Base-by-base conservation (phyloP, 2,797 vertebrate genomes). In the Pseudomugil tenellus region DNA sequence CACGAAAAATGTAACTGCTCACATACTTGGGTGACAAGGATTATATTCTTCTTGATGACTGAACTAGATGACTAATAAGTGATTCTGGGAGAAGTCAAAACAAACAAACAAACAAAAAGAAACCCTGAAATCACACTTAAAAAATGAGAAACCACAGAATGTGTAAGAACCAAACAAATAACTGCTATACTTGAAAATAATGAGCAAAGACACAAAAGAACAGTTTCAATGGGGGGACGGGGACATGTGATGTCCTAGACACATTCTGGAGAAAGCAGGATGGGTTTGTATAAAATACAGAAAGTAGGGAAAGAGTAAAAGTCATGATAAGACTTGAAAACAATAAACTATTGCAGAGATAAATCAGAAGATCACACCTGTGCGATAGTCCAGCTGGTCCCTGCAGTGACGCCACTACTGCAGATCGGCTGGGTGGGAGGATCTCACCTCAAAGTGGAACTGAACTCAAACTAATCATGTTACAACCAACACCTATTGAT, bases 341-440 rank as follows among this genome's bases (percentile, higher is more conserved):
- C 25, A 19, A 66, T 7, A 58, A 29, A 41, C 57, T 63, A n/a
- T 1, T 13, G 25, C 23, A 1, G 48, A 74, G 70, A 76, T 77
- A 74, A 78, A 71, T 62, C 26, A 26, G 41, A 43, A 39, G 57
- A 70, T 83, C 72, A 76, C 79, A 82, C 83, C 84, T 81, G 81
- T 70, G 58, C 21, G 32, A 60, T 8, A 56, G 43, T 49, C 74
- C 83, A 85, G 83, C 81, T 87, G 85, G 81, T 57, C 35, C 58
- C n/a, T 58, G 29, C 46, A 25, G 41, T 80, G 84, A 86, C 65
- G 55, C 78, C 70, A 81, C 58, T 37, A 23, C 48, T 56, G 52
- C 2, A 25, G 61, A 83, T 61, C 69, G 37, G 62, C 58, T 10
- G 17, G 21, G 55, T 68, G 59, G 60, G 70, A 1, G 55, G 66